A percentile compares a stretch with the other conserved stretches of the same genome.
phyloP scores from a whole-genome alignment of 2,888 invertebrate genomes.

The Catonia carolina region DNA sequence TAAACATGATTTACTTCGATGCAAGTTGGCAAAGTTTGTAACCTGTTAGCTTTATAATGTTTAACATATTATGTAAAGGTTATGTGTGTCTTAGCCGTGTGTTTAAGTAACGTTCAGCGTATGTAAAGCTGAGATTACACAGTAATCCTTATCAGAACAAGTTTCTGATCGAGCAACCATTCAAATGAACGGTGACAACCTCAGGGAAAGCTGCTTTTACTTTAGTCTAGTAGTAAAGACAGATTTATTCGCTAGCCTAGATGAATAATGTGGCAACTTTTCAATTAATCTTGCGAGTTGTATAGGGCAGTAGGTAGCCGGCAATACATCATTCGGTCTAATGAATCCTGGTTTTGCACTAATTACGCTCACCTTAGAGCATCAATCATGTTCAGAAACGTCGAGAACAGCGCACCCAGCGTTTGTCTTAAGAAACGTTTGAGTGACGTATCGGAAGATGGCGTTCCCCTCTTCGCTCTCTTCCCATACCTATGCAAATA shows the following conservation, averaged over 20 bases:
- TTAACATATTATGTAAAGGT: too few species aligned
- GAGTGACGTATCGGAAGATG: constrained; percentile 13
- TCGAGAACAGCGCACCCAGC: background rate
- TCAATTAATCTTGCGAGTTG: constrained; percentile 12
- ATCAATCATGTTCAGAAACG: constrained; percentile 1
- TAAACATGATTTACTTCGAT: too few species aligned
- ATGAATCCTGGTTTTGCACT: constrained; percentile 11
- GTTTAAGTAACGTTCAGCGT: too few species aligned
- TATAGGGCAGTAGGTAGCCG: too few species aligned
- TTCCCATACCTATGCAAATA: constrained; percentile 12
- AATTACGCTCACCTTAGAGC: constrained; percentile 12
- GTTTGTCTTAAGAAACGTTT: constrained; percentile 9
- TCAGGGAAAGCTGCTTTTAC: too few species aligned
- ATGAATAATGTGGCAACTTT: constrained; percentile 10
- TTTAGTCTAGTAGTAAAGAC: background rate
- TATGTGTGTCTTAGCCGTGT: too few species aligned
- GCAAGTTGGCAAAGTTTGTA: too few species aligned
- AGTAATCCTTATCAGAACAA: too few species aligned
- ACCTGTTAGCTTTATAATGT: too few species aligned
- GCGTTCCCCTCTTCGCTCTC: background rate
- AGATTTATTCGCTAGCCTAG: constrained; percentile 6
- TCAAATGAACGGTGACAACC: too few species aligned
- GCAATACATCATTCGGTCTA: constrained; percentile 8
- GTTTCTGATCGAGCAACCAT: too few species aligned
- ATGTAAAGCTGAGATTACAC: too few species aligned